phyloP scores from a whole-genome alignment of 2,888 invertebrate genomes.

The Deilephila porcellus region DNA sequence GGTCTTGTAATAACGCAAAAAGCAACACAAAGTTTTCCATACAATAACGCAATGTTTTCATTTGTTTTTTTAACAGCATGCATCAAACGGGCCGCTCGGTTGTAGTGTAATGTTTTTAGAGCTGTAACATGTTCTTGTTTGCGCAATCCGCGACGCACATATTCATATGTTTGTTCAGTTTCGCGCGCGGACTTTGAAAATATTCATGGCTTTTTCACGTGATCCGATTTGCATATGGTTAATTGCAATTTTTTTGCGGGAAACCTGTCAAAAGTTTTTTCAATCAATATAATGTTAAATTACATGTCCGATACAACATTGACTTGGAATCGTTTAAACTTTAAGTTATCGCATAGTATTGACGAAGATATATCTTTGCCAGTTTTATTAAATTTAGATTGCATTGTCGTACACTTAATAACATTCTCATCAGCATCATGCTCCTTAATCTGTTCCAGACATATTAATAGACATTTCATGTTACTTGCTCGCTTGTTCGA shows the following conservation, averaged over 20 bases:
- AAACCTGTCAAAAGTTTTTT: not conserved
- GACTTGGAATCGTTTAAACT: too few relatives aligned
- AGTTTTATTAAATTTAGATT: too few relatives aligned
- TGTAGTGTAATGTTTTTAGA: not conserved
- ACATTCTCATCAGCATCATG: too few relatives aligned
- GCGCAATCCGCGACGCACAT: conserved; percentile 6
- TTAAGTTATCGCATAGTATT: too few relatives aligned
- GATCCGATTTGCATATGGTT: conserved; percentile 1
- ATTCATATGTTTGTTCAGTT: not conserved
- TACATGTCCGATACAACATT: too few relatives aligned
- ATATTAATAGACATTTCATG: not conserved
- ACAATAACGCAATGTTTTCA: not conserved
- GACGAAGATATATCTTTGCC: too few relatives aligned
- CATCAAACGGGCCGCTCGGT: not conserved
- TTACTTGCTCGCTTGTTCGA: not conserved
- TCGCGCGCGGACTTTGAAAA: not conserved
- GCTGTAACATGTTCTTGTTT: not conserved
- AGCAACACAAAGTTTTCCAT: not conserved
- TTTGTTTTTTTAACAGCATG: not conserved
- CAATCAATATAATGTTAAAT: not conserved
- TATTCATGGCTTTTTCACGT: not conserved
- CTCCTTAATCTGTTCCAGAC: not conserved
- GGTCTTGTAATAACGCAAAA: not conserved
- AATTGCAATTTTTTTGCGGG: conserved; percentile 1
- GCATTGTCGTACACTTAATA: too few relatives aligned